These are phyloP conservation scores for Mythimna lalbum DNA, from an alignment of 2,888 invertebrate genomes.

Conservation along the genomic window DNA sequence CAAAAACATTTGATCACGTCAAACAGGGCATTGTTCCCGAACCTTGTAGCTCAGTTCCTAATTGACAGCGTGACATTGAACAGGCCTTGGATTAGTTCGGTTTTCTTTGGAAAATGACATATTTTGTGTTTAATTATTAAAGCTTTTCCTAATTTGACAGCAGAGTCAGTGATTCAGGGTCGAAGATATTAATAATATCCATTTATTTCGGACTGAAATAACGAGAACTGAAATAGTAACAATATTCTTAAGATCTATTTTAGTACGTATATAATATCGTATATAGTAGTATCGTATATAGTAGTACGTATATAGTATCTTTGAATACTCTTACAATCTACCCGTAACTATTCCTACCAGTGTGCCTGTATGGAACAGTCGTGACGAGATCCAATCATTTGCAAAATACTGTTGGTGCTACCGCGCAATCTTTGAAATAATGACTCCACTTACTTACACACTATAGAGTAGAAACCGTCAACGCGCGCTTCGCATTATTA, in stretches of 20 bases:
- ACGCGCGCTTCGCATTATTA: too few species aligned
- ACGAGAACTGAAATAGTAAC: too few species aligned
- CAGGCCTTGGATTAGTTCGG: slow-evolving; percentile 29
- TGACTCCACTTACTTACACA: not conserved
- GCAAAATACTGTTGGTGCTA: not conserved
- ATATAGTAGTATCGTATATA: too few species aligned
- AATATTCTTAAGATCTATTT: too few species aligned
- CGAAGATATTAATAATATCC: not conserved
- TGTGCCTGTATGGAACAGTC: not conserved
- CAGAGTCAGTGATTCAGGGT: slow-evolving; percentile 6
- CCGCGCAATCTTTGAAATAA: not conserved
- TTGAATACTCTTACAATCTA: too few species aligned
- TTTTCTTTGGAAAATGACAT: slow-evolving; percentile 36
- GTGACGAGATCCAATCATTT: not conserved
- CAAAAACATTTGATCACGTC: not conserved
- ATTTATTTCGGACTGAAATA: not conserved
- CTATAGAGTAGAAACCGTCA: too few species aligned
- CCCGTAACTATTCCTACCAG: not conserved
- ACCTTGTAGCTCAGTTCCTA: slow-evolving; percentile 34
- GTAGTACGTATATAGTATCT: too few species aligned
- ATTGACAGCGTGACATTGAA: slow-evolving; percentile 56
- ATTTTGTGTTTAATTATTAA: slow-evolving; percentile 4
- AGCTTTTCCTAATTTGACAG: slow-evolving; percentile 26
- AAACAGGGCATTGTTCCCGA: slow-evolving; percentile 19
- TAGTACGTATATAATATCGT: too few species aligned